Percentiles rank a stretch among this genome's conserved stretches.
Conservation (phyloP, 2,797 vertebrate genomes). For the Labeo calbasu region DNA sequence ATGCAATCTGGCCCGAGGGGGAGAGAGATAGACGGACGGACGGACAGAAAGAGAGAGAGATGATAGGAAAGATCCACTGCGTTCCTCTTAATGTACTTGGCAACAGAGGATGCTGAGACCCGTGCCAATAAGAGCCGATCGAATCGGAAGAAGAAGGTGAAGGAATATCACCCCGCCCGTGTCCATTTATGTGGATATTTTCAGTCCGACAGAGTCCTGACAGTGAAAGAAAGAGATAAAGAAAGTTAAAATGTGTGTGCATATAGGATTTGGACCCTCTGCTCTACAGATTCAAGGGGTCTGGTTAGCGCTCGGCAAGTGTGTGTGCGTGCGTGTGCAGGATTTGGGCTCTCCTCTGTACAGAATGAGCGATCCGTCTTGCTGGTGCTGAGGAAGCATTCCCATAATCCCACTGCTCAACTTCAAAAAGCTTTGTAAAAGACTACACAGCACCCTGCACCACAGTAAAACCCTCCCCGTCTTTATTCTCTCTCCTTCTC, state of each 20-base stretch:
- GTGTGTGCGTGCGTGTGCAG: conserved; percentile 16
- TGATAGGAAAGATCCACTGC: conserved; percentile 45
- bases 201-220: neutral
- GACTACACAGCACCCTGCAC: conserved; percentile 62
- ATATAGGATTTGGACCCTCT: conserved; percentile 34
- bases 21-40: conserved; percentile 32
- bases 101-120: conserved; percentile 37
- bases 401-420: conserved; percentile 78
- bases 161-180: conserved; percentile 31
- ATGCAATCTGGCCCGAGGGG: conserved; percentile 54
- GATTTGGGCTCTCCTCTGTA: conserved; percentile 47
- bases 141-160: conserved; percentile 51
- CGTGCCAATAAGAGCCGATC: conserved; percentile 45
- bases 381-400: conserved; percentile 79
- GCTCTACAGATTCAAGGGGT: conserved; percentile 16
- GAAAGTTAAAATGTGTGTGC: conserved; percentile 35
- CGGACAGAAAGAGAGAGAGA: conserved; percentile 13
- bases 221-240: conserved; percentile 13
- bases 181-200: conserved; percentile 17
- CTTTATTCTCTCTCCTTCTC: conserved; percentile 44
- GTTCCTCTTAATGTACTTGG: conserved; percentile 52
- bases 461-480: conserved; percentile 55
- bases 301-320: conserved; percentile 3
- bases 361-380: conserved; percentile 52
- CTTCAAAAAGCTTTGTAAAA: conserved; percentile 80